Conservation (phyloP, 2,113 vertebrate genomes). For the Todiramphus saurophagus region DNA sequence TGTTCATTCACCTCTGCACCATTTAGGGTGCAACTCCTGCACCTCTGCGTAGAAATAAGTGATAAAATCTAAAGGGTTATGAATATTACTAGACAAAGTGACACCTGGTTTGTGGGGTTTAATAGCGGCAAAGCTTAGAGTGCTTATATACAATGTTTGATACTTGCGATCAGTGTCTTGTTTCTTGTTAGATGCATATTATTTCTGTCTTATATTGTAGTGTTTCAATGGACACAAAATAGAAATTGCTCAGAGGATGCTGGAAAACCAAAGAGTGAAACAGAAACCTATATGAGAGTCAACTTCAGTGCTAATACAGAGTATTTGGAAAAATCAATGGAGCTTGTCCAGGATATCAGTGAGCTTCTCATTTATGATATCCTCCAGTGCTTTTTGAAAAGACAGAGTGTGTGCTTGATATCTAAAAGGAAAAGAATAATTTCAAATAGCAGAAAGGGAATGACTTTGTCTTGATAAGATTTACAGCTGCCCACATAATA, state of each 20-base stretch:
- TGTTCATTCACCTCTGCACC: background rate
- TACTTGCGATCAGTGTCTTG: background rate
- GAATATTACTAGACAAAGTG: background rate
- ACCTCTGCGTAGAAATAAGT: background rate
- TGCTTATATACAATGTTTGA: background rate
- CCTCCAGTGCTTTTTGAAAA: background rate
- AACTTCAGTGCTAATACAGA: background rate
- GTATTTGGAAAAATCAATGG: slow-evolving; percentile 7
- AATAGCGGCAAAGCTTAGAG: background rate
- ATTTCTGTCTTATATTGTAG: background rate
- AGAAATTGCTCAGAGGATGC: background rate
- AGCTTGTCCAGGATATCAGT: background rate
- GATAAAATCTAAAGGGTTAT: background rate
- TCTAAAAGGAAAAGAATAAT: background rate
- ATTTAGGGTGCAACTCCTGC: background rate
- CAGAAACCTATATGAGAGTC: background rate
- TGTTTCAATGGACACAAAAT: background rate
- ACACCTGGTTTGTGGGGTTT: background rate
- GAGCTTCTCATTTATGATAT: background rate
- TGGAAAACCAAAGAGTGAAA: background rate
- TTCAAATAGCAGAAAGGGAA: background rate
- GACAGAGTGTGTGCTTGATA: background rate
- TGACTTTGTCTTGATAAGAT: background rate
- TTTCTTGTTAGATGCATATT: background rate
- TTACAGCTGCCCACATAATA: background rate